Percentiles rank a stretch among this genome's conserved stretches.
These are phyloP conservation scores for Gopherus flavomarginatus DNA, from an alignment of 2,113 vertebrate species.

Conservation along the genomic window DNA sequence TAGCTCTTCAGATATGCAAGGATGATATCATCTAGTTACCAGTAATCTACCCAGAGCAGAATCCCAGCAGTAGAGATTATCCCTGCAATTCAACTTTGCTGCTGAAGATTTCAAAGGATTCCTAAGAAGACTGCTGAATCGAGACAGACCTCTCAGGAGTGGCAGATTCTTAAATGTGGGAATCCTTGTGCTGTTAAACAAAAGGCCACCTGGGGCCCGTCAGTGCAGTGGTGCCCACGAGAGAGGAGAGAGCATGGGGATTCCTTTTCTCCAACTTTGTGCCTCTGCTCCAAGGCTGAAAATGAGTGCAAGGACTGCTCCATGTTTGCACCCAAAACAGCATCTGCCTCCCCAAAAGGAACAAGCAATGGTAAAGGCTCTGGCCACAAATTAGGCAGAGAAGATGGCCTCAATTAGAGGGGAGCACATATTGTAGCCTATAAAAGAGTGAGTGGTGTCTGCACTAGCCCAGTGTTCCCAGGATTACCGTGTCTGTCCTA, in stretches of 20 bases:
- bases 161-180: background rate
- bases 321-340: background rate
- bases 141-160: background rate
- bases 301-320: background rate
- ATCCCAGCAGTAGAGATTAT: background rate
- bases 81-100: background rate
- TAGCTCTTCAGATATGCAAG: background rate
- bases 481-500: background rate
- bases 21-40: background rate
- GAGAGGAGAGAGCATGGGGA: background rate
- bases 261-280: background rate
- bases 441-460: background rate
- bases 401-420: background rate
- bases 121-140: background rate
- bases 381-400: background rate
- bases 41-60: background rate
- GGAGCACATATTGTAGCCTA: background rate
- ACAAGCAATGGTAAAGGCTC: background rate
- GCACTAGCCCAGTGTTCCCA: background rate
- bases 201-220: background rate
- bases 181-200: background rate
- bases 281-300: background rate
- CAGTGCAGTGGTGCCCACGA: background rate
- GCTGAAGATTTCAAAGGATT: background rate
- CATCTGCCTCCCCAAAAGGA: background rate